Conservation (phyloP, 2,888 invertebrate genomes). For the Ennomos fuscantarius region DNA sequence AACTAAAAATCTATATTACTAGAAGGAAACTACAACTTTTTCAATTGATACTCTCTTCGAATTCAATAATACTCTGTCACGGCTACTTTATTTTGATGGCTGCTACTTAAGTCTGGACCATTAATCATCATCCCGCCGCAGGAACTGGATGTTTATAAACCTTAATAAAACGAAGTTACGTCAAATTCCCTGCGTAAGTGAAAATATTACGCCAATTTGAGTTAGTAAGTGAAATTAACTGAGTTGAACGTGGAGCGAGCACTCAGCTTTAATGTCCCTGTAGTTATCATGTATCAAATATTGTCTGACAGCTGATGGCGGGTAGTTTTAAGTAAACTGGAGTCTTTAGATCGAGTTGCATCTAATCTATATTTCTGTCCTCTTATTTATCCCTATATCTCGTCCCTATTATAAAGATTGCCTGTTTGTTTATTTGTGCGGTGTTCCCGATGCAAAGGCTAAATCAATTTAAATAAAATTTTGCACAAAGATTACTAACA, state of each 20-base stretch:
- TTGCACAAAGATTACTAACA: too few relatives aligned
- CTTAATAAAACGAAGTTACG: constrained; percentile 65
- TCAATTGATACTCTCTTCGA: not conserved
- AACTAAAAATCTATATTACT: too few relatives aligned
- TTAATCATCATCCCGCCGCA: constrained; percentile 42
- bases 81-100: constrained; percentile 30
- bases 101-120: constrained; percentile 30
- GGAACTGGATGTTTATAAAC: constrained; percentile 63
- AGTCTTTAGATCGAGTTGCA: constrained; percentile 64
- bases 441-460: too few relatives aligned
- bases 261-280: constrained; percentile 72
- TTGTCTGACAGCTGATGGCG: constrained; percentile 56
- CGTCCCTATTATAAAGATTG: too few relatives aligned
- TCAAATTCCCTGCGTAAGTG: constrained; percentile 69
- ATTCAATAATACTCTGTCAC: not conserved
- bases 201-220: constrained; percentile 69
- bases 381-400: too few relatives aligned
- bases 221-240: constrained; percentile 76
- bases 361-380: too few relatives aligned
- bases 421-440: too few relatives aligned
- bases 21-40: not conserved
- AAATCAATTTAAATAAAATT: too few relatives aligned
- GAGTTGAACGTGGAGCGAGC: constrained; percentile 62
- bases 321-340: constrained; percentile 71
- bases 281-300: constrained; percentile 80